A percentile compares a stretch with the other conserved stretches of the same genome.
These are phyloP conservation scores for Pangasius djambal DNA, from an alignment of 2,797 vertebrate species.

Conservation along the genomic window DNA sequence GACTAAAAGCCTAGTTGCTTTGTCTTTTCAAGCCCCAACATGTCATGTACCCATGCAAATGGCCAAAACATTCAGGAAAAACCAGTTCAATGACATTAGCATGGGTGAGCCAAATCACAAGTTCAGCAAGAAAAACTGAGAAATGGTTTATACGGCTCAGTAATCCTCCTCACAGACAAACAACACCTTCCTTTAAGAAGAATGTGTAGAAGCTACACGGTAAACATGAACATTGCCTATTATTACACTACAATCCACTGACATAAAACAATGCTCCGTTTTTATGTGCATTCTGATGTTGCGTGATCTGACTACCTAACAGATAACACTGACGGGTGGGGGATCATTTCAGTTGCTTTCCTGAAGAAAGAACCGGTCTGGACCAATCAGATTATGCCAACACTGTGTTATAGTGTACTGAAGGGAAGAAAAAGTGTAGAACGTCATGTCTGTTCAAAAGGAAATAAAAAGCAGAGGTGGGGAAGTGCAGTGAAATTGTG, in stretches of 20 bases:
- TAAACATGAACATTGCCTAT: not conserved
- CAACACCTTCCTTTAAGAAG: not conserved
- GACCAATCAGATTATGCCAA: not conserved
- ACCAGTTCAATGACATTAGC: slow-evolving; percentile 31
- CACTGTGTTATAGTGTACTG: not conserved
- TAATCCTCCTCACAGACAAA: not conserved
- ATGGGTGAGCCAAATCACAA: not conserved
- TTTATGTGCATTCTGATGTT: not conserved
- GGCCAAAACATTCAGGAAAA: slow-evolving; percentile 28
- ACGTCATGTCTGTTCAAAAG: not conserved
- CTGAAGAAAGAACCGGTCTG: not conserved
- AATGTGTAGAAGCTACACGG: not conserved
- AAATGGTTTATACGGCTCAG: not conserved
- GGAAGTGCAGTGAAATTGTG: not conserved
- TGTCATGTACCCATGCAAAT: not conserved
- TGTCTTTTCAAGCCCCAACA: not conserved
- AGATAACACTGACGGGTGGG: not conserved
- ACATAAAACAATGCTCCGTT: not conserved
- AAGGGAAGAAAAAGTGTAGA: not conserved
- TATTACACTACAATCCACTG: not conserved
- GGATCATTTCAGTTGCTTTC: not conserved
- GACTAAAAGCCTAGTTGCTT: not conserved
- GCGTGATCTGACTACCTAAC: not conserved
- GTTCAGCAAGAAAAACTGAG: slow-evolving; percentile 11
- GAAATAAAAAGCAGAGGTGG: not conserved